Conservation (phyloP, 2,797 vertebrate species). For the Anisognathus igniventris region DNA sequence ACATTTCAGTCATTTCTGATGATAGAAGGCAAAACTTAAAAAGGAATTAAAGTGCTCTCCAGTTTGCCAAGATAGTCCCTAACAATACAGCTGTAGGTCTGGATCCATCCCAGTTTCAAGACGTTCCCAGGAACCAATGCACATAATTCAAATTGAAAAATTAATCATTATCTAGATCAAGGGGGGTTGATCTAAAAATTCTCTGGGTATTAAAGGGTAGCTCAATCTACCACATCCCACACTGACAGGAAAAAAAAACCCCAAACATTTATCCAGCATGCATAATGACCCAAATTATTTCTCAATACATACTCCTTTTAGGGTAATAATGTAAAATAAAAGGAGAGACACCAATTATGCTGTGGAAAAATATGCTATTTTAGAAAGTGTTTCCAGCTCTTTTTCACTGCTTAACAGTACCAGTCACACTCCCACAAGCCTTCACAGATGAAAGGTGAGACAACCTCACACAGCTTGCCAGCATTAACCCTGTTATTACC, state of each 20-base stretch:
- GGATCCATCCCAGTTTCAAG: not conserved
- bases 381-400: conserved; percentile 23
- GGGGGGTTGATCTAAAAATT: not conserved
- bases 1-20: not conserved
- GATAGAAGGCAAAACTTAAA: not conserved
- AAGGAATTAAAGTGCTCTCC: not conserved
- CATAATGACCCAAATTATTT: not conserved
- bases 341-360: not conserved
- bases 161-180: not conserved
- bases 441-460: conserved; percentile 48
- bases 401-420: conserved; percentile 26
- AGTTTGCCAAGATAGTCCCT: not conserved
- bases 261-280: not conserved
- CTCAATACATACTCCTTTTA: not conserved
- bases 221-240: not conserved
- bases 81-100: accelerated
- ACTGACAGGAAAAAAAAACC: not conserved
- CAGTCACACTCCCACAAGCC: conserved; percentile 53
- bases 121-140: not conserved
- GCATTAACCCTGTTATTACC: conserved; percentile 47
- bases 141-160: not conserved
- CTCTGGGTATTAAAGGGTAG: not conserved
- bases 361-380: conserved; percentile 23
- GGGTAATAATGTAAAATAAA: conserved; percentile 10
- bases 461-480: conserved; percentile 12